Percentiles rank a stretch among this genome's conserved stretches.
Evolutionary conservation across 2,113 vertebrate species (phyloP).

Genomic region (Beaufortia kweichowensis): DNA sequence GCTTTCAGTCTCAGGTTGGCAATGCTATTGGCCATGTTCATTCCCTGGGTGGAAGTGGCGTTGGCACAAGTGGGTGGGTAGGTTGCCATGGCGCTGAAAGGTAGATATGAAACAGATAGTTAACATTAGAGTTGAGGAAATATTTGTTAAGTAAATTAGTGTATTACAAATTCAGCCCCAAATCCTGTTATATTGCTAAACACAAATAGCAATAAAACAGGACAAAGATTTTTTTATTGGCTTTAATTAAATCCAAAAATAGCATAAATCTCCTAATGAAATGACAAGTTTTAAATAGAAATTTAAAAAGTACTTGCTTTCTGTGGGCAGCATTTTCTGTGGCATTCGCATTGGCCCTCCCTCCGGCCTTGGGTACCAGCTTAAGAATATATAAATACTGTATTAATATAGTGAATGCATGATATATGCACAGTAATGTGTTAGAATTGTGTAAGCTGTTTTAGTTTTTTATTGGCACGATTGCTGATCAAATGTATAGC

Average conservation of each 20-base stretch:
- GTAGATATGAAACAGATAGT: slow-evolving; percentile 43
- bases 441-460: slow-evolving; percentile 27
- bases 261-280: not conserved
- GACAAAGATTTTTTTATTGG: not conserved
- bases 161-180: not conserved
- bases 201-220: not conserved
- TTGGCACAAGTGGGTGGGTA: slow-evolving; percentile 94
- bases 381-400: slow-evolving; percentile 69
- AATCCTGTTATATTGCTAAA: not conserved
- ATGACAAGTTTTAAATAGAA: slow-evolving; percentile 36
- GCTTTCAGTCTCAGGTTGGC: slow-evolving; percentile 99
- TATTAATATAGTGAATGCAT: slow-evolving; percentile 52
- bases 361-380: slow-evolving; percentile 74
- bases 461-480: slow-evolving; percentile 54
- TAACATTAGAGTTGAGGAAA: slow-evolving; percentile 46
- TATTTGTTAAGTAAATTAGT: not conserved
- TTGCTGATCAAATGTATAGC: slow-evolving; percentile 44
- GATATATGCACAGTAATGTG: slow-evolving; percentile 63
- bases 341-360: slow-evolving; percentile 68
- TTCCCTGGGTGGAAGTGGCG: slow-evolving; percentile 89
- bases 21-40: slow-evolving; percentile 99
- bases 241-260: not conserved
- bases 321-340: slow-evolving; percentile 77
- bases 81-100: slow-evolving; percentile 89
- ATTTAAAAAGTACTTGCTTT: slow-evolving; percentile 70